Conservation (phyloP, 2,888 invertebrate species). For the Asteroscopus sphinx region DNA sequence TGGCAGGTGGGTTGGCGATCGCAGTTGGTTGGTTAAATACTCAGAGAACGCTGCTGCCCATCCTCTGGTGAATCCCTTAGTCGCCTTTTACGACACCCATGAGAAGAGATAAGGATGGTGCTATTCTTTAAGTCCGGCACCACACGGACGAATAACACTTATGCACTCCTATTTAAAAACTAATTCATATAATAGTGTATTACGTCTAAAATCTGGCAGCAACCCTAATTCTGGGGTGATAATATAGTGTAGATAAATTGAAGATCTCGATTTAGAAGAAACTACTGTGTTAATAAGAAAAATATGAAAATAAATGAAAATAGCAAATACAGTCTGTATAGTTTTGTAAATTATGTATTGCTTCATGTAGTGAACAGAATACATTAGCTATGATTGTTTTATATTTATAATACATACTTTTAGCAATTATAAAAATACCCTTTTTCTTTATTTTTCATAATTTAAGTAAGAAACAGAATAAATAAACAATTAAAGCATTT, state of each 20-base stretch:
- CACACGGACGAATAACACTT: not conserved
- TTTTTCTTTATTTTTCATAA: conserved; percentile 22
- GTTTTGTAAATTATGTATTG: conserved; percentile 38
- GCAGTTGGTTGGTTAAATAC: too few species aligned
- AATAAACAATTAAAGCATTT: too few species aligned
- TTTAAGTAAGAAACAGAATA: too few species aligned
- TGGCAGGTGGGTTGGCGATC: too few species aligned
- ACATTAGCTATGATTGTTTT: conserved; percentile 29
- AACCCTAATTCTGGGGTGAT: conserved; percentile 14
- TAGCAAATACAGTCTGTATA: conserved; percentile 35
- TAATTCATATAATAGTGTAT: conserved; percentile 1
- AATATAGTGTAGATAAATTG: conserved; percentile 40
- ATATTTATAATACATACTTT: conserved; percentile 21
- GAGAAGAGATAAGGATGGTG: too few species aligned
- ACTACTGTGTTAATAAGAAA: conserved; percentile 25
- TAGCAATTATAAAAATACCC: conserved; percentile 26
- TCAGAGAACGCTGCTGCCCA: too few species aligned
- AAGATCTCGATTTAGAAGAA: conserved; percentile 29
- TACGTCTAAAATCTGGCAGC: conserved; percentile 4
- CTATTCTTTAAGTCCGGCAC: too few species aligned
- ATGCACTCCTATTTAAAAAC: too few species aligned
- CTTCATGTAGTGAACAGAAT: conserved; percentile 25
- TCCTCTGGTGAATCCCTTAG: too few species aligned
- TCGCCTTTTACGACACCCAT: too few species aligned
- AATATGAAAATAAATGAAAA: conserved; percentile 26